phyloP scores from a whole-genome alignment of 2,113 vertebrate genomes.

The Jaculus jaculus region DNA sequence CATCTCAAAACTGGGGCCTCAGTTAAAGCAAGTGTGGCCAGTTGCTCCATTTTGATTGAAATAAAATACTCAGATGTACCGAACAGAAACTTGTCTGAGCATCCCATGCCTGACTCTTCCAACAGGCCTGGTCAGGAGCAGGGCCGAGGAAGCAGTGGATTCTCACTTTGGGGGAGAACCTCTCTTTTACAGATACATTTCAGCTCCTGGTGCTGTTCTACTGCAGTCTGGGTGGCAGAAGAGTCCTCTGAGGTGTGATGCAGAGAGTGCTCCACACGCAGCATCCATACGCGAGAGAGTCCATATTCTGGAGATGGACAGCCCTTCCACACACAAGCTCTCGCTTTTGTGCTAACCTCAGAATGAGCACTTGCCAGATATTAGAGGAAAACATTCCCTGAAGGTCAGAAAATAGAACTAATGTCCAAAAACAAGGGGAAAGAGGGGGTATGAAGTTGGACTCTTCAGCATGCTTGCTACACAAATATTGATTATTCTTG shows the following conservation, averaged over 20 bases:
- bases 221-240: background rate
- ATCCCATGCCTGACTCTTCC: rapidly evolving
- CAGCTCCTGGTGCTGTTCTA: background rate
- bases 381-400: background rate
- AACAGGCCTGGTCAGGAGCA: background rate
- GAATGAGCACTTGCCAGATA: background rate
- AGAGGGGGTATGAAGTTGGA: rapidly evolving
- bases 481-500: background rate
- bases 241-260: background rate
- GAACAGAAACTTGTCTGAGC: rapidly evolving
- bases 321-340: background rate
- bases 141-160: background rate
- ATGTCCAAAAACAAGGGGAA: background rate
- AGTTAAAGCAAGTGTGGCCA: background rate
- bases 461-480: background rate
- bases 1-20: background rate
- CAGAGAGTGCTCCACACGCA: background rate
- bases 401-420: background rate
- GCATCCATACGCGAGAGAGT: background rate
- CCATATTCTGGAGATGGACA: background rate
- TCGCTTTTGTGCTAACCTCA: background rate
- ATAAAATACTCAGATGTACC: too few species aligned
- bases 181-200: background rate
- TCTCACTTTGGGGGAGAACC: background rate
- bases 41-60: background rate